phyloP scores from a whole-genome alignment of 2,113 vertebrate genomes.

The Brachypteracias leptosomus region DNA sequence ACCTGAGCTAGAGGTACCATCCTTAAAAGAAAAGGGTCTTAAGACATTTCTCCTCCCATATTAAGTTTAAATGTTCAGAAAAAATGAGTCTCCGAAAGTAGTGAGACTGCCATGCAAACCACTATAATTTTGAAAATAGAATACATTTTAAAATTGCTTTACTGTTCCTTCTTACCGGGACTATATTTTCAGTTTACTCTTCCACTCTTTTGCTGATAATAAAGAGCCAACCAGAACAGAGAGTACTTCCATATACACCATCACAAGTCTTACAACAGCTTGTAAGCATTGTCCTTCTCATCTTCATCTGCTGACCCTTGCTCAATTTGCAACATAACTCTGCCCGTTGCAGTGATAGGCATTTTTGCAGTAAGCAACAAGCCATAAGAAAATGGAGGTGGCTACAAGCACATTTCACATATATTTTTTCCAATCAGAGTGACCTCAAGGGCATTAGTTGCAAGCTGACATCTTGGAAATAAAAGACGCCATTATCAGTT shows the following conservation, averaged over 20 bases:
- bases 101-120: background rate
- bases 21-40: background rate
- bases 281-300: background rate
- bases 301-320: background rate
- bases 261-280: background rate
- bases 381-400: background rate
- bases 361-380: background rate
- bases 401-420: background rate
- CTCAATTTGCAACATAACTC: background rate
- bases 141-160: background rate
- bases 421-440: background rate
- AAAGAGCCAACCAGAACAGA: background rate
- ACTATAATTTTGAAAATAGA: background rate
- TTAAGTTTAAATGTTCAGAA: background rate
- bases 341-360: background rate
- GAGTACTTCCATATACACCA: background rate
- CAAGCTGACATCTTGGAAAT: background rate
- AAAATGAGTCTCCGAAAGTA: background rate
- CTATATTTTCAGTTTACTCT: background rate
- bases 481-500: background rate
- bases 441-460: background rate
- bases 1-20: background rate
- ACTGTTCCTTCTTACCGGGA: background rate
- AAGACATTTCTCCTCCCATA: background rate
- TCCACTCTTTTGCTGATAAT: background rate